Percentiles rank a stretch among this genome's conserved stretches.
These are phyloP conservation scores for Trichopoda pennipes DNA, from an alignment of 2,888 invertebrate genomes.

Conservation along the genomic window DNA sequence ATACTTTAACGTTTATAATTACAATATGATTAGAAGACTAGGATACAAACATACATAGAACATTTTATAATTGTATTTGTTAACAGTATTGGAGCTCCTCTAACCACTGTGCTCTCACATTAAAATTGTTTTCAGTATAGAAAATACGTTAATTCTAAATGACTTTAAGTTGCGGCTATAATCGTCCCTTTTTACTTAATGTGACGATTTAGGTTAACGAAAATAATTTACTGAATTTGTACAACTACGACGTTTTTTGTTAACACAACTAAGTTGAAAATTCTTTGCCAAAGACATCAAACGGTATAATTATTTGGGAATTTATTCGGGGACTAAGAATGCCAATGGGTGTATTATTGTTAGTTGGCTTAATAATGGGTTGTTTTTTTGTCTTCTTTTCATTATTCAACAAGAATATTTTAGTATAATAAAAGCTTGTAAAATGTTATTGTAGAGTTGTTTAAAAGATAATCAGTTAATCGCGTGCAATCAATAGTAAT, in stretches of 20 bases:
- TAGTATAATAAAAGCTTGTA: constrained; percentile 29
- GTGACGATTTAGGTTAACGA: constrained; percentile 8
- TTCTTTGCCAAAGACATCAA: constrained; percentile 46
- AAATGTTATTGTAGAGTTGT: constrained; percentile 12
- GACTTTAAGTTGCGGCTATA: constrained; percentile 16
- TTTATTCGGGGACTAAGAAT: not conserved
- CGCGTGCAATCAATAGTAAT: constrained; percentile 64
- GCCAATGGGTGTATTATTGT: not conserved
- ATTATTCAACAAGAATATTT: not conserved
- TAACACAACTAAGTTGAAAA: constrained; percentile 20
- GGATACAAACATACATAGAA: too few species aligned
- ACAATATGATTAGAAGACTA: too few species aligned
- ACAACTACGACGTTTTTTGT: constrained; percentile 26
- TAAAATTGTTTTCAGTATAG: constrained; percentile 34
- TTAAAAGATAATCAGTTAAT: constrained; percentile 65
- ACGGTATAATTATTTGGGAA: constrained; percentile 33
- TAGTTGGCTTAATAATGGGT: constrained; percentile 14
- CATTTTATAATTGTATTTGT: too few species aligned
- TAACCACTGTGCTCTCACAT: constrained; percentile 13
- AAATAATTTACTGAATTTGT: constrained; percentile 12
- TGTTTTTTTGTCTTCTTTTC: not conserved
- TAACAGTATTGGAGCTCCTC: too few species aligned
- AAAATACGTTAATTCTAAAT: constrained; percentile 56
- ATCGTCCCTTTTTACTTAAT: constrained; percentile 4
- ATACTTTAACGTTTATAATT: too few species aligned